Evolutionary conservation across 2,888 invertebrate genomes (phyloP), one percentile per base, ranked within the genome.

Genomic region (Lochmaea crataegi): DNA sequence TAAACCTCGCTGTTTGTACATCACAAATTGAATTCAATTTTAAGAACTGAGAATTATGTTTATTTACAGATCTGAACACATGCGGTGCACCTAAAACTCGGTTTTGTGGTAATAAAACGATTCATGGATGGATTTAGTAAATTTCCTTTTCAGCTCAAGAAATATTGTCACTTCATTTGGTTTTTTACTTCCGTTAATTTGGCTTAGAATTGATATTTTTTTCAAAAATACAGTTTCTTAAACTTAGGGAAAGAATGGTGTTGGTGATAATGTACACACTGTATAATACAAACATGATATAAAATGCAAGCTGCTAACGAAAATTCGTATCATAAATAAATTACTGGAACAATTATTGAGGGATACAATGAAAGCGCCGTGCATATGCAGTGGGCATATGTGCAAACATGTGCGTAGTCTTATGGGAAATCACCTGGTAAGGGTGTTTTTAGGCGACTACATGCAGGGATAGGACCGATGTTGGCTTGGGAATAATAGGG

Each of bases 341-440:
- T 86, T 85, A 85, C 83, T 84, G 82, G 85, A 84, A 86, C 85
- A 86, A 86, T 86, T 53, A 53, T 53, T 86, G 86, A 82, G 82
- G 82, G 78, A 78, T 78, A 86, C 85, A 86, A 86, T 83, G 78
- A 56, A 26, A 41, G 83, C 77, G 77, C 80, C 78, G 83, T 84
- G 81, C 84, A 83, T 73, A 73, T 75, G 76, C 73, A 78, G 79
- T 83, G 84, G 85, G 85, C 87, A 87, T 87, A 86, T 87, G 87
- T 85, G 86, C 86, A 86, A 86, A 86, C 87, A 87, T 87, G 87
- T 86, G 87, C 85, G 82, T 80, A 84, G 87, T 87, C 87, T 86
- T 87, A 86, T 87, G 87, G 87, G 87, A 87, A 87, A 87, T 87
- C 87, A 87, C 87, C 87, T 87, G 87, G 86, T 82, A 77, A 76